Base-by-base conservation (phyloP, 2,888 invertebrate species). In the Arge pagana region DNA sequence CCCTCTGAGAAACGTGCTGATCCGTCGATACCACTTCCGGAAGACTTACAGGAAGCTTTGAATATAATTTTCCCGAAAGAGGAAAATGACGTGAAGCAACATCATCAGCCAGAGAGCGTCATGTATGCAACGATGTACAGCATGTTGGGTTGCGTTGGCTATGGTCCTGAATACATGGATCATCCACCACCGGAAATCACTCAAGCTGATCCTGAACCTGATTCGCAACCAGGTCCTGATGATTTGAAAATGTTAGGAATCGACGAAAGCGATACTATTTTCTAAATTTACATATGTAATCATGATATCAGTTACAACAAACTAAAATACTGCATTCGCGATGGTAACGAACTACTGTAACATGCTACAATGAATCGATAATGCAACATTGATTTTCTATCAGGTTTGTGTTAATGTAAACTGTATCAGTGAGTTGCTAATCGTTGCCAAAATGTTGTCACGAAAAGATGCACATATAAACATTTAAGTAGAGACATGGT, bases 201-300 rank as follows among this genome's bases (percentile, higher is more conserved):
- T 2, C 74, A 76, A 35, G 51, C 59, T 0, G 72, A 71, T 23
- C 56, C 64, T 1, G 70, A 75, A 18, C 58, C 60, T 18, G 63
- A 62, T 21, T 76, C 79, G 79, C 76, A 80, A 70, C 74, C 81
- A 77, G 68, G 87, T 82, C 64, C 76, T 81, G 89, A 89, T 52
- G 93, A 93, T 64, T 76, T 93, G 53, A 89, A 89, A 3, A 85
- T 93, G 88, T 79, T 93, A 45, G 93, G 93, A 1, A 93, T 93
- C 43, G 92, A 92, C 68, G 90, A 88, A 5, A 86, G 86, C 24
- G 93, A 93, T 70, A 76, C 76, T 4, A 76, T 74, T 54, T 66
- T 76, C 50, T 76, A 70, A 66, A 64, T 28, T n/a, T 18, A 39
- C n/a, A 10, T n/a, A n/a, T n/a, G n/a, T n/a, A n/a, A n/a, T n/a